phyloP scores from a whole-genome alignment of 2,113 vertebrate genomes.

The Scytalopus superciliaris region DNA sequence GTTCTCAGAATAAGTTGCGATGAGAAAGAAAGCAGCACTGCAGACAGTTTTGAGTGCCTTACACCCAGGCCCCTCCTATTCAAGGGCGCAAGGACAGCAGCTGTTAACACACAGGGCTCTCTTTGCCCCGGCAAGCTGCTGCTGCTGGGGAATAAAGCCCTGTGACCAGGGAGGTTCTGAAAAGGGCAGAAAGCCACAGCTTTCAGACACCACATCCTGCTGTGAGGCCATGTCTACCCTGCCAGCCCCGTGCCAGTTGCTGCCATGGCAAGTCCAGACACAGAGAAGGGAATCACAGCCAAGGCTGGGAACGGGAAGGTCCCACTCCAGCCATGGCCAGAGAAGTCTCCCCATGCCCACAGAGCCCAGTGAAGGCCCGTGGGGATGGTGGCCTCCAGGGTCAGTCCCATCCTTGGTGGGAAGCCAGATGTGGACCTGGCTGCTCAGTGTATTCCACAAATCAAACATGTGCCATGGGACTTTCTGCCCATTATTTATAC shows the following conservation, averaged over 20 bases:
- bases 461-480: background rate
- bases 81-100: background rate
- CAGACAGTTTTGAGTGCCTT: background rate
- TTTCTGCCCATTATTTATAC: background rate
- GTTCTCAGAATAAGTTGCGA: constrained; percentile 3
- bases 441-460: background rate
- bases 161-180: background rate
- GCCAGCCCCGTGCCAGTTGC: rapidly evolving
- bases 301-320: background rate
- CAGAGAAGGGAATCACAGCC: background rate
- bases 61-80: background rate
- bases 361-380: rapidly evolving
- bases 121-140: background rate
- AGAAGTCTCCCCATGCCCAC: background rate
- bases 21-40: background rate
- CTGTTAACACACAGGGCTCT: background rate
- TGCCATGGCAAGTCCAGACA: background rate
- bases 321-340: rapidly evolving
- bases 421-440: background rate
- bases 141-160: background rate
- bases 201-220: background rate
- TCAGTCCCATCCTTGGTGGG: background rate
- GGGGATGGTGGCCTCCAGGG: background rate
- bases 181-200: background rate
- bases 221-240: background rate